Base-by-base conservation (phyloP, 2,113 vertebrate species). In the Leuciscus idus region DNA sequence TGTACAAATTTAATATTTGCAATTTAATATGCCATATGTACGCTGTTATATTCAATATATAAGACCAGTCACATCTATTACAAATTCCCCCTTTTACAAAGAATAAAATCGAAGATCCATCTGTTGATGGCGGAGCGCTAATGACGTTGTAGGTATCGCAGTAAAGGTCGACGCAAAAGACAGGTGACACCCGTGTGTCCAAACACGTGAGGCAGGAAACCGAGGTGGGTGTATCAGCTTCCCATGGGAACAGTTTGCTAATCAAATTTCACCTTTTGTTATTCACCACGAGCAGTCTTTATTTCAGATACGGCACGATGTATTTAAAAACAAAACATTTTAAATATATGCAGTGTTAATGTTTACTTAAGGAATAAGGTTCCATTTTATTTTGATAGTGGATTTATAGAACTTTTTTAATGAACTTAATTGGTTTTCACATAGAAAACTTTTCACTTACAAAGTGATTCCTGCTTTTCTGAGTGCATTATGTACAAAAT, bases 191-290 rank as follows among this genome's bases (percentile, higher is more conserved):
- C 68, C 68, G 33, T 84, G 83, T 89, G 36, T 48, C 76, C 46
- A 83, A 85, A 86, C 73, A 84, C 78, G 68, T 85, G 86, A 85
- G 78, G 33, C 39, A 55, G 21, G 28, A 26, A 39, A 39, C 33
- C 17, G 23, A 36, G 28, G 84, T 85, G 59, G 74, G 59, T 43
- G 8, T 23, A 66, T 19, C 23, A 26, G 15, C 33, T 30, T 68
- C 76, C 33, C 43, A 21, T 64, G 28, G 23, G 17, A 23, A 43
- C 21, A 70, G 83, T 52, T 12, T 79, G 81, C 59, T 75, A 81
- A 81, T 85, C 84, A 86, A 76, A 83, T 88, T 61, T 83, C 84
- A 79, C 3, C 64, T 39, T 78, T 85, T 88, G 84, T 88, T 83
- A 62, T 76, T 2, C 43, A 15, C 6, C 11, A 50, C 39, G 23